Evolutionary conservation across 2,888 invertebrate species (phyloP), one percentile per base, ranked within the genome.

Genomic region (Cremastinae sp.): DNA sequence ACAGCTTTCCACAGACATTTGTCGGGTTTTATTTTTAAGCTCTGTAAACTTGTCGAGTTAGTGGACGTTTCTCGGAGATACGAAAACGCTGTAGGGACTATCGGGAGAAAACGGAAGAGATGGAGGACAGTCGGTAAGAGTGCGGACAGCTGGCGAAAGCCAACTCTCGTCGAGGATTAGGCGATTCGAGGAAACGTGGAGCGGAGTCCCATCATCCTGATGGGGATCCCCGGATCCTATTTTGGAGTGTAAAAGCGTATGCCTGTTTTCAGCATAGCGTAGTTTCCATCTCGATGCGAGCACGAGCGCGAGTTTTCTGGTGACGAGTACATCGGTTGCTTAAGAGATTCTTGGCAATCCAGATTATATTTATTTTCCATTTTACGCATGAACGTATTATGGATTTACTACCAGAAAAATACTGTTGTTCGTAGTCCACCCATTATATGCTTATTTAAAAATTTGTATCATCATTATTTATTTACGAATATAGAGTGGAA

Each of bases 181-280:
- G 58, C 68, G 58, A 59, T 53, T 56, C 59, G 41, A 71, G 53
- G 38, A 61, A 58, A 12, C 54, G 38, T 20, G 34, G 53, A 53
- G 38, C 68, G 62, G 59, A 38, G 69, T 59, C 58, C 61, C 72
- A 36, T 68, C 43, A 41, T 51, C 79, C 75, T 41, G n/a, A n/a
- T n/a, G 16, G 80, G 79, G 80, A 79, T 74, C 73, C 75, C 71
- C 71, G 65, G 78, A 83, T 84, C 84, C 80, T 78, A 82, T 83
- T 84, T 84, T 79, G 78, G 80, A 80, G 66, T 58, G 59, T 43
- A 54, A 64, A 61, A 58, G 69, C 43, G 62, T 74, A 61, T 54
- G 61, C 64, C 28, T 28, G 28, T 28, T 49, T 69, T 69, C 47
- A 45, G 62, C 70, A 66, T 54, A 74, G 78, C 70, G 64, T 71